Evolutionary conservation across 2,888 invertebrate species (phyloP).

Genomic region (Pristionchus maxplancki): DNA sequence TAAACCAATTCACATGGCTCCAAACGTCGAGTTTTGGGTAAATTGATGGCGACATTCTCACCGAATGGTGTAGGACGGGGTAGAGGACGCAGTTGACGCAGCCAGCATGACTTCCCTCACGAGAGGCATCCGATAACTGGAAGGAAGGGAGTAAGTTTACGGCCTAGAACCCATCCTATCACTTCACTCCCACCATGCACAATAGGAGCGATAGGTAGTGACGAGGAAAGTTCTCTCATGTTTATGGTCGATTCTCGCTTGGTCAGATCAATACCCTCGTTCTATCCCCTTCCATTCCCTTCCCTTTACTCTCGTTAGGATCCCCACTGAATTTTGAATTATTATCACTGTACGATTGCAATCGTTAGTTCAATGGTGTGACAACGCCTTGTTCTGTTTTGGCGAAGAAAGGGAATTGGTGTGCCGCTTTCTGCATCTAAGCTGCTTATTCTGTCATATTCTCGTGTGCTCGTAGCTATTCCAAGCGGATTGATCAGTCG

Average conservation of each 20-base stretch:
- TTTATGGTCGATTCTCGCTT: slow-evolving; percentile 39
- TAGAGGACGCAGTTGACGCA: slow-evolving; percentile 55
- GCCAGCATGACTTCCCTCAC: slow-evolving; percentile 61
- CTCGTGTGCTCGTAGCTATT: not conserved
- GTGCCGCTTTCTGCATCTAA: not conserved
- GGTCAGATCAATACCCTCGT: not conserved
- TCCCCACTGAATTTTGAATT: not conserved
- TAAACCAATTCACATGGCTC: not conserved
- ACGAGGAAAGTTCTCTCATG: slow-evolving; percentile 34
- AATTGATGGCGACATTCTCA: not conserved
- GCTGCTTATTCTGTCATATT: not conserved
- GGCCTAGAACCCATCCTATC: not conserved
- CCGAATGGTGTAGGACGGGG: slow-evolving; percentile 57
- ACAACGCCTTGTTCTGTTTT: not conserved
- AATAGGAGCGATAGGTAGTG: slow-evolving; percentile 14
- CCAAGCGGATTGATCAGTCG: slow-evolving; percentile 46
- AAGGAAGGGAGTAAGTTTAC: not conserved
- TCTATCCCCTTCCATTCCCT: not conserved
- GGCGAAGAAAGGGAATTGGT: not conserved
- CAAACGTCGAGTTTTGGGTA: not conserved
- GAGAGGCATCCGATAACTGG: slow-evolving; percentile 59
- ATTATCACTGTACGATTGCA: not conserved
- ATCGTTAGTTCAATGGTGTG: not conserved
- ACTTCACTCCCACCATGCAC: not conserved
- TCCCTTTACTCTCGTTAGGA: not conserved